Evolutionary conservation across 1,140 invertebrate genomes (phyloP).

Genomic region (Ruditapes philippinarum): DNA sequence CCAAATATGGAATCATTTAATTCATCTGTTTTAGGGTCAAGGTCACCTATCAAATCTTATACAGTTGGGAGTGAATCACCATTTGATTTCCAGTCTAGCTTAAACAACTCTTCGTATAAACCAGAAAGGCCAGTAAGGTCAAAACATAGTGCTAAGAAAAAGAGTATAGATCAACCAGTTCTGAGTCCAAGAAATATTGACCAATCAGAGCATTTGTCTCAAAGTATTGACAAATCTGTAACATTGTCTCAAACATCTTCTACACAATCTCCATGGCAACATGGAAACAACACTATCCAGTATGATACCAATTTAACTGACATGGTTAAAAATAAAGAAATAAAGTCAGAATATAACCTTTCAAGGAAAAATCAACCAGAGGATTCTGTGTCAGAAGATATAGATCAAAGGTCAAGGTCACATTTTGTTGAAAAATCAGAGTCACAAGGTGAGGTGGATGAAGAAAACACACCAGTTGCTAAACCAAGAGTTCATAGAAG

Average conservation of each 20-base stretch:
- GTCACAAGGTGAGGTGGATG: not conserved
- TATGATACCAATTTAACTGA: not conserved
- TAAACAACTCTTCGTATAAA: not conserved
- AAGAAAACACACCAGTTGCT: not conserved
- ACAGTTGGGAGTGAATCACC: not conserved
- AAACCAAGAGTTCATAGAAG: constrained; percentile 11
- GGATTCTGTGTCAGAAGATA: not conserved
- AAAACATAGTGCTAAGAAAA: constrained; percentile 25
- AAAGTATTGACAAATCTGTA: too few relatives aligned
- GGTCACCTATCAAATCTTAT: not conserved
- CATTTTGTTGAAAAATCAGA: too few relatives aligned
- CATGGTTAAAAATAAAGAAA: not conserved
- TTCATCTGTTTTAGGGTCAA: not conserved
- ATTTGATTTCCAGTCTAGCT: not conserved
- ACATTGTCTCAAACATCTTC: not conserved
- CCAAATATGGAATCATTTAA: constrained; percentile 26
- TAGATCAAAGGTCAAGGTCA: not conserved
- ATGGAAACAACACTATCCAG: not conserved
- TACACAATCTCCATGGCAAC: not conserved
- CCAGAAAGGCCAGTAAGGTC: constrained; percentile 43
- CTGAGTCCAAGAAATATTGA: not conserved
- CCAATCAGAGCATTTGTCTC: too few relatives aligned
- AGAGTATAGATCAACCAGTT: not conserved
- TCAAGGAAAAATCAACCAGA: not conserved
- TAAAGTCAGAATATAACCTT: not conserved